Conservation (phyloP, 2,888 invertebrate species). For the Mechanitis mazaeus region DNA sequence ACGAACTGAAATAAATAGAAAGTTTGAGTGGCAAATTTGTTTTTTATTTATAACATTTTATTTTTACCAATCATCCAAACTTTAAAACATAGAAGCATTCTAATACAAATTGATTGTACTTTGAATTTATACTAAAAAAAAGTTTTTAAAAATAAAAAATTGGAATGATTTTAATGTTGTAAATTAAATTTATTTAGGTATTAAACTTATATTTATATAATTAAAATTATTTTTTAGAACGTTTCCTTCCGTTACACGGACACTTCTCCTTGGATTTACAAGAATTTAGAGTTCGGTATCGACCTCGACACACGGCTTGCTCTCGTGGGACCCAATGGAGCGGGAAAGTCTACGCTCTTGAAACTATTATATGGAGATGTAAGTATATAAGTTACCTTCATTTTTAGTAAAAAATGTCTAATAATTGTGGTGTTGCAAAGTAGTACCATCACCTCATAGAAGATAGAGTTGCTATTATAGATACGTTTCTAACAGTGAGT, state of each 20-base stretch:
- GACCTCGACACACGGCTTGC: constrained; percentile 97
- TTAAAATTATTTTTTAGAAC: constrained; percentile 74
- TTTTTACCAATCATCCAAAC: too few relatives aligned
- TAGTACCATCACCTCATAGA: too few relatives aligned
- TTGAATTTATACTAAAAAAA: neutral
- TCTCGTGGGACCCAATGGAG: constrained; percentile 98
- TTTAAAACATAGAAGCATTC: neutral
- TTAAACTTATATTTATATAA: neutral
- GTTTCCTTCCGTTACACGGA: constrained; percentile 97
- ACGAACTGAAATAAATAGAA: too few relatives aligned
- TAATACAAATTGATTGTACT: neutral
- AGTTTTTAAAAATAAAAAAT: too few relatives aligned
- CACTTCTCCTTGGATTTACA: constrained; percentile 93
- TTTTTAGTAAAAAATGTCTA: too few relatives aligned
- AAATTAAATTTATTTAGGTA: neutral
- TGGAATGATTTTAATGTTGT: too few relatives aligned
- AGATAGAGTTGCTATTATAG: too few relatives aligned
- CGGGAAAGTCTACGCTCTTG: constrained; percentile 97
- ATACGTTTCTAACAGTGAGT: too few relatives aligned
- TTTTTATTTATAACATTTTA: too few relatives aligned
- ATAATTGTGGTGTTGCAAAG: too few relatives aligned
- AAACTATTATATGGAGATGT: constrained; percentile 97
- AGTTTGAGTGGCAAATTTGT: neutral
- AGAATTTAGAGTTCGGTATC: constrained; percentile 98
- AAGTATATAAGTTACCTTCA: constrained; percentile 46